These are phyloP conservation scores for Prunella strophiata DNA, from an alignment of 2,797 vertebrate species.

Conservation along the genomic window DNA sequence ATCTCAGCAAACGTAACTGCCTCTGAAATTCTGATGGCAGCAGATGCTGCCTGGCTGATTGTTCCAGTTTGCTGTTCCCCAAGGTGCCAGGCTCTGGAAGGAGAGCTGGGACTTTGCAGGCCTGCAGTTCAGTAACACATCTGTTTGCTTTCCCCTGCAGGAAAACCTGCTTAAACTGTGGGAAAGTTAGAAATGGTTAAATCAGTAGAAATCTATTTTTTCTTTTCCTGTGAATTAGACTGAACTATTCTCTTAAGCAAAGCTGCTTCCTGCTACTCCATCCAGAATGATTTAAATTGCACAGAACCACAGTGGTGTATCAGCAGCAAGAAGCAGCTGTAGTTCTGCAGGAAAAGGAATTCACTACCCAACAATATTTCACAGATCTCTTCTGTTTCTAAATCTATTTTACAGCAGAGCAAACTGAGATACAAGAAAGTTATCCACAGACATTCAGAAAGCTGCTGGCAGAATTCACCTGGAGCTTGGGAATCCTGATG, in stretches of 20 bases:
- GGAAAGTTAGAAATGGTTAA: neutral
- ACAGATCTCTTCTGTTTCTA: neutral
- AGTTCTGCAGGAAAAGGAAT: neutral
- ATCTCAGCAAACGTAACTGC: neutral
- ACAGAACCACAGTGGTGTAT: neutral
- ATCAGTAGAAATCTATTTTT: neutral
- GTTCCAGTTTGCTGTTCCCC: neutral
- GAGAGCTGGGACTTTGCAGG: neutral
- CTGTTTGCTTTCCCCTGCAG: neutral
- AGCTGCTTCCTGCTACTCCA: neutral
- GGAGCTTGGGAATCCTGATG: neutral
- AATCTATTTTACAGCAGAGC: slow-evolving; percentile 15
- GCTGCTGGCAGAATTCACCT: neutral
- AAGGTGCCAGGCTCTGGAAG: neutral
- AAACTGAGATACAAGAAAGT: neutral
- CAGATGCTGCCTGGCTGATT: neutral
- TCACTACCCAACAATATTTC: neutral
- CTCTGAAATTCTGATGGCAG: neutral
- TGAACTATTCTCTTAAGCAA: neutral
- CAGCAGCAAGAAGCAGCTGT: neutral
- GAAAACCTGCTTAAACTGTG: neutral
- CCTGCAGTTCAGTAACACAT: neutral
- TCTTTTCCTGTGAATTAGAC: neutral
- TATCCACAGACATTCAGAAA: neutral
- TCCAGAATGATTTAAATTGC: neutral